Percentiles rank a stretch among this genome's conserved stretches.
phyloP scores from a whole-genome alignment of 1,140 invertebrate species.

The Drosophila arizonae region DNA sequence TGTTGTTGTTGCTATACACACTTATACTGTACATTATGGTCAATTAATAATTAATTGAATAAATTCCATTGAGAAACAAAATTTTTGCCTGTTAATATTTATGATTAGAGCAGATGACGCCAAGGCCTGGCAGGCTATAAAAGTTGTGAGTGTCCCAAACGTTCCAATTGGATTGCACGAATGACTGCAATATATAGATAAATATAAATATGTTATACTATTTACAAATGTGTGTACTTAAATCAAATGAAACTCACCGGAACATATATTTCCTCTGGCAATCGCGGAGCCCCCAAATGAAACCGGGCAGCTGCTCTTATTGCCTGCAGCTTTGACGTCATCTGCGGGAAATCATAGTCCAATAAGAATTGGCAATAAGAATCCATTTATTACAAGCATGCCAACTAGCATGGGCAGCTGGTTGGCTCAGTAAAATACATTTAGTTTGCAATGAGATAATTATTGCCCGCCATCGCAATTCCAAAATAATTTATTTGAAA shows the following conservation, averaged over 20 bases:
- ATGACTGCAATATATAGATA: slow-evolving; percentile 10
- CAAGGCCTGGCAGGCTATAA: slow-evolving; percentile 24
- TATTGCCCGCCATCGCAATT: slow-evolving; percentile 12
- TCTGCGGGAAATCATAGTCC: slow-evolving; percentile 40
- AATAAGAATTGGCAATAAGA: slow-evolving; percentile 19
- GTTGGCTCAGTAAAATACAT: no score
- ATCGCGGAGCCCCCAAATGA: slow-evolving; percentile 35
- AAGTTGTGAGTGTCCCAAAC: slow-evolving; percentile 3
- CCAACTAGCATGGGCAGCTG: no score
- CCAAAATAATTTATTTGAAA: slow-evolving; percentile 6
- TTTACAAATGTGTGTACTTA: slow-evolving; percentile 9
- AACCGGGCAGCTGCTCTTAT: slow-evolving; percentile 34
- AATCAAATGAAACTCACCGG: slow-evolving; percentile 54
- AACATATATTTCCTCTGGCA: slow-evolving; percentile 22
- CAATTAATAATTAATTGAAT: slow-evolving; percentile 57
- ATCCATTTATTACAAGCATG: background rate
- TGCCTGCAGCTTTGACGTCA: slow-evolving; percentile 64
- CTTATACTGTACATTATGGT: slow-evolving; percentile 74
- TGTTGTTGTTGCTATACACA: slow-evolving; percentile 29
- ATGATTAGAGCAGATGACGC: slow-evolving; percentile 77
- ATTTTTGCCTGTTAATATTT: slow-evolving; percentile 57
- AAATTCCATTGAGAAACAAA: slow-evolving; percentile 69
- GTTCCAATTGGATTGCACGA: slow-evolving; percentile 26
- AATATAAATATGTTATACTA: slow-evolving; percentile 31
- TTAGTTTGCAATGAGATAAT: slow-evolving; percentile 5